Evolutionary conservation across 2,888 invertebrate species (phyloP), one percentile per base, ranked within the genome.

Genomic region (Neelides folsomi): DNA sequence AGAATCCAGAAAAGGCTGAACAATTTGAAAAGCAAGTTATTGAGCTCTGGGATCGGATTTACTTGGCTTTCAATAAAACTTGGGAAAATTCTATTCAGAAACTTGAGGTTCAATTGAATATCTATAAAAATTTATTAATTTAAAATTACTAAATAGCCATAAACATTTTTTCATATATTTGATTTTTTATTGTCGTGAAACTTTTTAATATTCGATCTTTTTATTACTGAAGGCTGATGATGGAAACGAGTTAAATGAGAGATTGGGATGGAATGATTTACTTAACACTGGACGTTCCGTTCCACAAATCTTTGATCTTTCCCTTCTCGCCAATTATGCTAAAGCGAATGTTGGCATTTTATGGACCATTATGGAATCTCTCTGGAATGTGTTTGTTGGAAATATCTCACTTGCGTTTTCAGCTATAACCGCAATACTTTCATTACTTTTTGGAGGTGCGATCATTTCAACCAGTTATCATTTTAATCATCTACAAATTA

Each of bases 11-110:
- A 20, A 88, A 88, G 71, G 82, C 86, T 38, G 79, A 80, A 27
- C 82, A 83, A 55, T 75, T 94, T 38, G 93, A 94, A 68, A 79
- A 81, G 57, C 90, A 93, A 71, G 82, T 92, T 1, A 72, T 94
- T 38, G 89, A 90, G 70, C 75, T 95, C 15, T 94, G 92, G 89
- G 94, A 94, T 71, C 76, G 88, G 54, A 78, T 93, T 42, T 94
- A 94, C 71, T 87, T 92, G 71, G 83, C 86, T 54, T 92, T 88
- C 88, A 83, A 89, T 71, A 82, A 60, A 19, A 63, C 63, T 10
- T 63, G 60, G 59, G 60, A 58, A n/a, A 54, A 58, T 44, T 47
- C 55, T 16, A 18, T 15, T 27, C n/a, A 13, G n/a, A 38, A 38
- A 38, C n/a, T 20, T 48, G 36, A 41, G 27, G 27, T 27, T 7